These are phyloP conservation scores for Gobionotothen gibberifrons DNA, from an alignment of 2,797 vertebrate genomes.

Conservation along the genomic window DNA sequence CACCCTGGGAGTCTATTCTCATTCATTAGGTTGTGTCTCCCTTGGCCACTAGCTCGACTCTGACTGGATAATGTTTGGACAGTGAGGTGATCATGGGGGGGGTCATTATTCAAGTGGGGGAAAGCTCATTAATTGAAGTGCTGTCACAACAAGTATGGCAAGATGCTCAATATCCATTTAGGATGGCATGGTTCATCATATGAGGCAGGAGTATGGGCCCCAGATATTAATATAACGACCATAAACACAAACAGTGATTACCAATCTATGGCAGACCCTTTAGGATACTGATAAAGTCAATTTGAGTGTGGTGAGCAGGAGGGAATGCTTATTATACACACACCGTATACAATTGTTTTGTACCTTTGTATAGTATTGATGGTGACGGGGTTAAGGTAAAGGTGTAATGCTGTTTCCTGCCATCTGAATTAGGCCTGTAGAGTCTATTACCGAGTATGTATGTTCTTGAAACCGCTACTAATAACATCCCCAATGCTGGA, in stretches of 20 bases:
- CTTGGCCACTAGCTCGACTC: constrained; percentile 40
- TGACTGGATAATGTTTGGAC: constrained; percentile 58
- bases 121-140: constrained; percentile 68
- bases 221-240: constrained; percentile 27
- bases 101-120: constrained; percentile 66
- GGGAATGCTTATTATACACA: constrained; percentile 28
- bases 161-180: constrained; percentile 26
- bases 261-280: constrained; percentile 4
- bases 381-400: constrained; percentile 29
- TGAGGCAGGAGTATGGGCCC: constrained; percentile 14
- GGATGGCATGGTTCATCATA: constrained; percentile 17
- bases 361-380: constrained; percentile 22
- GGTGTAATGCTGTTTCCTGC: constrained; percentile 23
- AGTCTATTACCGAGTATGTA: constrained; percentile 27
- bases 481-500: constrained; percentile 73
- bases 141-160: constrained; percentile 45
- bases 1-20: constrained; percentile 38
- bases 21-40: constrained; percentile 52
- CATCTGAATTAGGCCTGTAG: constrained; percentile 53
- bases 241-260: background rate
- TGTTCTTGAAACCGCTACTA: constrained; percentile 45
- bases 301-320: background rate
- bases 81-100: constrained; percentile 44
- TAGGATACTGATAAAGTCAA: background rate
- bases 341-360: constrained; percentile 5